Evolutionary conservation across 35 echinoderm and acorn worm genomes (phyloP), one percentile per base, ranked within the genome.

Genomic region (Ophioderma brevispina): DNA sequence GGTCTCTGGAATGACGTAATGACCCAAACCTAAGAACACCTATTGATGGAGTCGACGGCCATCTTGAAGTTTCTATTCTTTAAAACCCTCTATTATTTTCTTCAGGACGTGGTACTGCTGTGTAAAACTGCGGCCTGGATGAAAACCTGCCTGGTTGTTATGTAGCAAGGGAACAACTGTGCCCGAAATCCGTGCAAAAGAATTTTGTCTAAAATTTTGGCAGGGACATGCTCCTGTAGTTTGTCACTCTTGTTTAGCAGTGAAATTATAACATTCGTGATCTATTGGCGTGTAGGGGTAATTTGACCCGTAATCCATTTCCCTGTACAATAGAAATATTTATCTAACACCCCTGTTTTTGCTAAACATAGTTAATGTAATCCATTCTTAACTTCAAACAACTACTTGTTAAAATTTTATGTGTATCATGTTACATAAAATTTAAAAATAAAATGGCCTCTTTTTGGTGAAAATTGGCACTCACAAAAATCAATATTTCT

Each of bases 31-130:
- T 81, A 36, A 34, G 39, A 83, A 83, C 36, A 83, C 30, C 84
- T 86, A 37, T 86, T 86, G 64, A 86, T 86, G 55, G 84, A 86
- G 36, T 86, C 31, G 55, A 86, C 64, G 55, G 84, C 84, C 55
- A 75, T 86, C 84, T 86, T 86, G 30, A 86, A 76, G 55, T 75
- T 55, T 1, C 33, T 32, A 46, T 43, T 46, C 37, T 40, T 10
- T 42, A 52, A 83, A 83, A 43, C 81, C 39, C 17, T 83, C 81
- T 40, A 83, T 83, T 1, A 83, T 83, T 46, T 40, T 46, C 30
- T 40, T 40, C 0, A 83, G 39, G 1, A 83, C 49, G 40, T 80
- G 78, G 31, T 19, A 42, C 39, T 83, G 81, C 40, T 83, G 81
- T 25, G 81, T 37, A 86, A 46, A 86, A 33, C 55, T 86, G 37